phyloP scores from a whole-genome alignment of 2,113 vertebrate species.

The Seriola quinqueradiata region DNA sequence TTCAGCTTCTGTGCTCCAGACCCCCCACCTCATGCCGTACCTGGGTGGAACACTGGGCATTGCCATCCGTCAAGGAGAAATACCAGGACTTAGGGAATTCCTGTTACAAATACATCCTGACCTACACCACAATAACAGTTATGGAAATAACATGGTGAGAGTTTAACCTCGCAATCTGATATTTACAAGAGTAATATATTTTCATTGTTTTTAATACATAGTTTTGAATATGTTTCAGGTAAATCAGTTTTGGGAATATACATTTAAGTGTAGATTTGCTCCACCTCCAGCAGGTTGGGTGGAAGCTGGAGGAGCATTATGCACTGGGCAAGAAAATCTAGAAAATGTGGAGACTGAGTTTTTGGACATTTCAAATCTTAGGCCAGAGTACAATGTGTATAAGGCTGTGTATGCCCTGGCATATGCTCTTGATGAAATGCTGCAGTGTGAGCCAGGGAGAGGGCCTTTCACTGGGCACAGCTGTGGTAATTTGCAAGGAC shows the following conservation, averaged over 20 bases:
- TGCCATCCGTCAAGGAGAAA: conserved; percentile 78
- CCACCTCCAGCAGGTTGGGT: conserved; percentile 5
- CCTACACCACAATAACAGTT: conserved; percentile 23
- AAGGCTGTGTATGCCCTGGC: too few species aligned
- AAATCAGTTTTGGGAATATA: conserved; percentile 76
- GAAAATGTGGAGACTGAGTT: conserved; percentile 40
- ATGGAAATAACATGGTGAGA: conserved; percentile 52
- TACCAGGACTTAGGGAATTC: conserved; percentile 60
- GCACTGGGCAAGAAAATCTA: conserved; percentile 73
- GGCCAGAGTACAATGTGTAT: background rate
- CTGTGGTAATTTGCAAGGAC: conserved; percentile 68
- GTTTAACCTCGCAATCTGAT: background rate
- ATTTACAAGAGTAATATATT: background rate
- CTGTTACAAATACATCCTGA: conserved; percentile 46
- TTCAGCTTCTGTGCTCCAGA: conserved; percentile 54
- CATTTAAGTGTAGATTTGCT: conserved; percentile 76
- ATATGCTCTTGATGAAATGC: too few species aligned
- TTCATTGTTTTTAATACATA: background rate
- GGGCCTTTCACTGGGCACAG: conserved; percentile 74
- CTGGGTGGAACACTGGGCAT: conserved; percentile 67
- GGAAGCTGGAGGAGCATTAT: conserved; percentile 30
- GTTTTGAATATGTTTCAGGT: conserved; percentile 41
- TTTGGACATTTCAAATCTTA: conserved; percentile 62
- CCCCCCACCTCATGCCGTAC: conserved; percentile 59
- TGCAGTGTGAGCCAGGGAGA: conserved; percentile 71